A percentile compares a stretch with the other conserved stretches of the same genome.
Conservation (phyloP, 2,888 invertebrate genomes). For the Dendrolimus pini region DNA sequence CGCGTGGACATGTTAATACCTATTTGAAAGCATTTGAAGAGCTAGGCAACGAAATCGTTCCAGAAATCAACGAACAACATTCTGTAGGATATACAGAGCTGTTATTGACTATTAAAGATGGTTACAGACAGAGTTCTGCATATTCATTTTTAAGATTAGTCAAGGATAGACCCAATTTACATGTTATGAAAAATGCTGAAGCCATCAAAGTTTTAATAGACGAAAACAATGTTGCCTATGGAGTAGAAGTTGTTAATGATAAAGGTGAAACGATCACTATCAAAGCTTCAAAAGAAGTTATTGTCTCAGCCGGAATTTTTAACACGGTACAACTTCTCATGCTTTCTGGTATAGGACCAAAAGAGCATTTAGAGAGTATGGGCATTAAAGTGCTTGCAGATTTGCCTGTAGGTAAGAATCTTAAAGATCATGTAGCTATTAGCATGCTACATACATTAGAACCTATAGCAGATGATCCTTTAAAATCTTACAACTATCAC, state of each 20-base stretch:
- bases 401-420: constrained; percentile 36
- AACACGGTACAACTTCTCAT: constrained; percentile 34
- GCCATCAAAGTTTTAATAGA: constrained; percentile 28
- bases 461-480: background rate
- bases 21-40: constrained; percentile 42
- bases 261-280: constrained; percentile 18
- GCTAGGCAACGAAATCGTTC: constrained; percentile 39
- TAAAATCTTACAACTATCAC: background rate
- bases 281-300: constrained; percentile 29
- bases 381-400: constrained; percentile 26
- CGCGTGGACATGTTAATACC: constrained; percentile 14
- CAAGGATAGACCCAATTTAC: constrained; percentile 27
- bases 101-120: constrained; percentile 21
- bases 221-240: constrained; percentile 17
- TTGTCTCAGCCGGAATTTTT: constrained; percentile 31
- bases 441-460: constrained; percentile 6
- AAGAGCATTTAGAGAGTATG: constrained; percentile 24
- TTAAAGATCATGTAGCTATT: constrained; percentile 28
- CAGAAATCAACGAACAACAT: constrained; percentile 32
- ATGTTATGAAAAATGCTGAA: constrained; percentile 25
- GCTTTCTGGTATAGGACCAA: constrained; percentile 38
- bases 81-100: constrained; percentile 30
- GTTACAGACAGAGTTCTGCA: constrained; percentile 53
- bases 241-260: constrained; percentile 18
- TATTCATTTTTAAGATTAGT: constrained; percentile 37